Conservation (phyloP, 2,113 vertebrate genomes). For the Columba livia region DNA sequence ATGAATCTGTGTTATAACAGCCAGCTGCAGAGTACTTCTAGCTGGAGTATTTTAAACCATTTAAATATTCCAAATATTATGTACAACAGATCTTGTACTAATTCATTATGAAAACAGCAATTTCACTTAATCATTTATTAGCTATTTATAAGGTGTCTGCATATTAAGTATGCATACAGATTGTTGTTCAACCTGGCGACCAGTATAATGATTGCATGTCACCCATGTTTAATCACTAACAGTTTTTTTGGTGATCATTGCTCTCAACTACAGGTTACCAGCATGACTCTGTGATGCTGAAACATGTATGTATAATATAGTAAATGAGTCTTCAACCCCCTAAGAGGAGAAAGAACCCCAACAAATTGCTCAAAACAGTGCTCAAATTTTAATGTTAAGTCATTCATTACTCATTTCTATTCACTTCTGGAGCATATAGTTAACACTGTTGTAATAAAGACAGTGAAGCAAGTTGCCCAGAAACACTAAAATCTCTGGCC, state of each 20-base stretch:
- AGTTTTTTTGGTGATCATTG: not conserved
- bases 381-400: not conserved
- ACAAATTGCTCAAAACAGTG: not conserved
- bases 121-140: slow-evolving; percentile 64
- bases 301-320: not conserved
- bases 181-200: slow-evolving; percentile 26
- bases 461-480: not conserved
- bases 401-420: not conserved
- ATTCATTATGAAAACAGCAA: slow-evolving; percentile 64
- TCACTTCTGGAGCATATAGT: not conserved
- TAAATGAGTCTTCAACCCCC: not conserved
- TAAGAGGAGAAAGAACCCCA: too few species aligned
- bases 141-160: slow-evolving; percentile 56
- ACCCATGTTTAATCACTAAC: not conserved
- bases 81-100: slow-evolving; percentile 43
- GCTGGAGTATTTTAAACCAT: slow-evolving; percentile 36
- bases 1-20: slow-evolving; percentile 21
- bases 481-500: not conserved
- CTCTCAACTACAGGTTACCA: not conserved
- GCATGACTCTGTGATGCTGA: not conserved
- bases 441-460: not conserved
- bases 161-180: slow-evolving; percentile 30
- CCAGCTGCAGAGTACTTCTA: slow-evolving; percentile 40
- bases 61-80: slow-evolving; percentile 47
- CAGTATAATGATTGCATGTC: slow-evolving; percentile 7